Evolutionary conservation across 1,140 invertebrate genomes (phyloP).

Genomic region (Littorina saxatilis): DNA sequence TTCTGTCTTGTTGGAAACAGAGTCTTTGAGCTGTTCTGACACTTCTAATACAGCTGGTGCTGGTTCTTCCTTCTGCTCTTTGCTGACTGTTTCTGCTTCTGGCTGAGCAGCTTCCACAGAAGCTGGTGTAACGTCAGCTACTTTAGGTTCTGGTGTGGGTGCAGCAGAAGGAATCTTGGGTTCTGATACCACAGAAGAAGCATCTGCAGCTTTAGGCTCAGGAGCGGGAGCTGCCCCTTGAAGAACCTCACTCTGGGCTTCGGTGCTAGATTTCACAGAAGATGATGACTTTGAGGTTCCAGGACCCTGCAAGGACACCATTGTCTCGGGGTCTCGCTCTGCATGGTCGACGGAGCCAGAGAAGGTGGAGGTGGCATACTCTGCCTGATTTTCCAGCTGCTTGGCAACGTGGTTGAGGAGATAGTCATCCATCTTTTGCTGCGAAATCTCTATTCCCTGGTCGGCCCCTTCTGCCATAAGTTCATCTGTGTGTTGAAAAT

Average conservation of each 20-base stretch:
- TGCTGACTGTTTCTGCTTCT: neutral
- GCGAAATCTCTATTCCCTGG: conserved; percentile 3
- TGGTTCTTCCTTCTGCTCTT: neutral
- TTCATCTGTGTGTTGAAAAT: no score
- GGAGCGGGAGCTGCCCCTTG: neutral
- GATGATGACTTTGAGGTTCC: neutral
- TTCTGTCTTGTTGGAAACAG: neutral
- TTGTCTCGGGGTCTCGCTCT: conserved; percentile 30
- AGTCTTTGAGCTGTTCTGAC: neutral
- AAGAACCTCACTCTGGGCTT: neutral
- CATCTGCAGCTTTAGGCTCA: neutral
- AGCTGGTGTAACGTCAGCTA: neutral
- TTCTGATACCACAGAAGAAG: neutral
- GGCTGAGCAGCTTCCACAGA: neutral
- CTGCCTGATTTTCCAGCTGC: conserved; percentile 14
- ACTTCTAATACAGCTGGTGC: neutral
- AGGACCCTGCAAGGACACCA: conserved; percentile 15
- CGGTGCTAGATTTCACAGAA: neutral
- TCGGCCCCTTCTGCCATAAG: conserved; percentile 11
- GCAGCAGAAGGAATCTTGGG: neutral
- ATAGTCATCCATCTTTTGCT: conserved; percentile 4
- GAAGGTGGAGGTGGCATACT: conserved; percentile 18
- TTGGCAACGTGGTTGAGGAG: neutral
- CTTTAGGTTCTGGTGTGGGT: neutral
- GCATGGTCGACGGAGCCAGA: conserved; percentile 29